Base-by-base conservation (phyloP, 2,888 invertebrate genomes). In the Hypercompe scribonia region DNA sequence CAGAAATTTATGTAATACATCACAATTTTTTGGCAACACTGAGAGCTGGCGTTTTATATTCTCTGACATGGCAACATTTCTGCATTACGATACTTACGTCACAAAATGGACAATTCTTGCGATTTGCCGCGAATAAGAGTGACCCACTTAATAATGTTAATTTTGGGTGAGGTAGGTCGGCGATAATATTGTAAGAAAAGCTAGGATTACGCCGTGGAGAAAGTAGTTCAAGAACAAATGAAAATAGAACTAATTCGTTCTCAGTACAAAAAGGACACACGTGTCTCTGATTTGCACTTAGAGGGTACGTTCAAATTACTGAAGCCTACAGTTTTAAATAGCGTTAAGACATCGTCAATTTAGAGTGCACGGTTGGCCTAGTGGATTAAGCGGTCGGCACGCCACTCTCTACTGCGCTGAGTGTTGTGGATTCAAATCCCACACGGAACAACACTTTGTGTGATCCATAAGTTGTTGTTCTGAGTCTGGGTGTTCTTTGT, bases 131-230 rank as follows among this genome's bases (percentile, higher is more conserved):
- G 50, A 63, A 67, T 64, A 67, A 68, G 39, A 15, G 28, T 68
- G 71, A 73, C 73, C 65, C 42, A 73, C 36, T 61, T 73, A 42
- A 54, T 39, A 39, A 18, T 50, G 65, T 46, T 73, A 73, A 70
- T 73, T 73, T 46, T 42, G 65, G 69, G 10, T 63, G 18, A 69
- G 58, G 42, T 39, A 58, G 68, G 65, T 63, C 63, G 50, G 18
- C 21, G 64, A 58, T 58, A 42, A 39, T 69, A 42, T 24, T 21
- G 13, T 31, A 65, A 70, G 34, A 54, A 67, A 7, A 67, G 33
- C 24, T 68, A n/a, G 18, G 42, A 54, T 72, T 65, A 54, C 39
- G 54, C 0, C 58, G 0, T 58, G 28, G n/a, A 36, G 7, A 10
- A 69, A 42, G 31, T 69, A 7, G 39, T 69, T 39, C 42, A 69